Conservation (phyloP, 2,888 invertebrate species). For the Tetragonula carbonaria region DNA sequence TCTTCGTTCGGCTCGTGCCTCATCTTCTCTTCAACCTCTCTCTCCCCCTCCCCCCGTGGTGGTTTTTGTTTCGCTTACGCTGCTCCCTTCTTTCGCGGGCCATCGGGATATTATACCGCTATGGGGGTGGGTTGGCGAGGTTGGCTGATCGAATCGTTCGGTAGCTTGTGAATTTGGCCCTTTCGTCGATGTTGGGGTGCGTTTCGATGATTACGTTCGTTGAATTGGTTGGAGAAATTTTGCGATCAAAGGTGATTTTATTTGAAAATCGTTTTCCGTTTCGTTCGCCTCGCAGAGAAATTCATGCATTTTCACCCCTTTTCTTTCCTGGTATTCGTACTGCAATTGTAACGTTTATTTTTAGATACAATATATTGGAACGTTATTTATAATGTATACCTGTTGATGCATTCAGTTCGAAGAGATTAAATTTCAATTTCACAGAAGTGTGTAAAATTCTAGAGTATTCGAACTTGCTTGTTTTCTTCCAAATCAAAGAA, state of each 20-base stretch:
- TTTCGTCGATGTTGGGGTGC: too few relatives aligned
- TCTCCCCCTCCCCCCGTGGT: neutral
- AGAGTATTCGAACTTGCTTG: too few relatives aligned
- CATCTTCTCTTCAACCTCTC: constrained; percentile 6
- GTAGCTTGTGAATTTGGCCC: neutral
- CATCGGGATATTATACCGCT: constrained; percentile 9
- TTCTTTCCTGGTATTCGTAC: too few relatives aligned
- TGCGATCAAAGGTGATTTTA: neutral
- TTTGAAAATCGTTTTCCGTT: neutral
- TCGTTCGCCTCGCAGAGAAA: too few relatives aligned
- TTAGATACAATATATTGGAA: too few relatives aligned
- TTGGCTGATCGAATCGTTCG: constrained; percentile 5
- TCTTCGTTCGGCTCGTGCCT: neutral
- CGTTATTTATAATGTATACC: too few relatives aligned
- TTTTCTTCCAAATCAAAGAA: too few relatives aligned
- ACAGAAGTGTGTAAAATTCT: too few relatives aligned
- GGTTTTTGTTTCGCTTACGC: neutral
- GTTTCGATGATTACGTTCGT: neutral
- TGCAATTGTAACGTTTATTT: too few relatives aligned
- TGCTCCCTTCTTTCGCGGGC: neutral
- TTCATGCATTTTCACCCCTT: too few relatives aligned
- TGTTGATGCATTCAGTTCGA: too few relatives aligned
- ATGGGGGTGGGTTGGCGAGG: neutral
- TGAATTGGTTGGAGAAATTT: neutral
- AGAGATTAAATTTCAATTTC: too few relatives aligned